Evolutionary conservation across 2,888 invertebrate species (phyloP), one percentile per base, ranked within the genome.

Genomic region (Rhopalosiphum nymphaeae): DNA sequence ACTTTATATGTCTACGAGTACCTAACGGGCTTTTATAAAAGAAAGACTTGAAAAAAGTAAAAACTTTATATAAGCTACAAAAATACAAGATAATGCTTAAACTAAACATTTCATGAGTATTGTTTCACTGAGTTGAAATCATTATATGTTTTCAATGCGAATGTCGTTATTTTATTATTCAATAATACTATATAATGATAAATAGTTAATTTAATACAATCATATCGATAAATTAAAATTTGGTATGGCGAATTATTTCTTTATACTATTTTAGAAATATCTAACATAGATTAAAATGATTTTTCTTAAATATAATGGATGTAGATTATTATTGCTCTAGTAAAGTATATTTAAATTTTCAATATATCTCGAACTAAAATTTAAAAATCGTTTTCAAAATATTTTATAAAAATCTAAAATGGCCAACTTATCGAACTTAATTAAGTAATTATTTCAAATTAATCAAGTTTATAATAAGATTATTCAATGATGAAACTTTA

Each of bases 1-100:
- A 93, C 93, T 93, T 92, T 78, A 88, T 78, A 16, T 92, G 88
- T 92, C 49, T 92, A 78, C 88, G 53, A 88, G 25, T 92, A 92
- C 46, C 57, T 86, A 92, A 86, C 86, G 46, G 46, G 86, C 57
- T 92, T 86, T 42, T 86, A 92, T 61, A 61, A 46, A 91, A 92
- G 46, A 86, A 86, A 86, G 25, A n/a, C 13, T 46, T 29, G 84
- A 84, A 84, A 91, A 91, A 91, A 89, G 53, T 56, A 49, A 91
- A 91, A 91, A 57, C 57, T 85, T 85, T 56, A 21, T 44, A 16
- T 29, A 56, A 44, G 9, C 13, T n/a, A 86, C n/a, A 57, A 86
- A 56, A 91, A 57, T 46, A 91, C 44, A 46, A 85, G 44, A 16
- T 91, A 86, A 91, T 44, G 78, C 36, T 78, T 44, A 85, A 84